Conservation (phyloP, 1,140 invertebrate genomes). For the Leptonema lineaticorne region DNA sequence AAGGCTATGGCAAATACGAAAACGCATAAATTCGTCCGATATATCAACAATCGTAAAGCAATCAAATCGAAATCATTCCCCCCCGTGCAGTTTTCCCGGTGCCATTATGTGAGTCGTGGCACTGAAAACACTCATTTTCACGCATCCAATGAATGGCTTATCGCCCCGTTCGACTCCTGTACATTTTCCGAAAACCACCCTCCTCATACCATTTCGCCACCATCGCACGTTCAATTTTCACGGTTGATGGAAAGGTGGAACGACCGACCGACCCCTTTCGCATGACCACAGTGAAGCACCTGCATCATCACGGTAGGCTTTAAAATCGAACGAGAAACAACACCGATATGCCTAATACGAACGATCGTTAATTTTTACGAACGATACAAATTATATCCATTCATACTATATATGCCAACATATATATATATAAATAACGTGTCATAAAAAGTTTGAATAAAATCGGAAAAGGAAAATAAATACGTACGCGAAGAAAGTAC, state of each 20-base stretch:
- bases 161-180: slow-evolving; percentile 18
- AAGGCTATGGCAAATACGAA: neutral
- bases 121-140: slow-evolving; percentile 33
- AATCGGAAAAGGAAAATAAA: slow-evolving; percentile 3
- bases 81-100: neutral
- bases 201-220: neutral
- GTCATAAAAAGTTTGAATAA: neutral
- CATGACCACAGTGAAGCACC: slow-evolving; percentile 24
- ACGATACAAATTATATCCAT: too few relatives aligned
- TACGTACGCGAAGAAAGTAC: slow-evolving; percentile 9
- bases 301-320: too few relatives aligned
- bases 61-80: slow-evolving; percentile 15
- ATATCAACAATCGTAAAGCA: slow-evolving; percentile 16
- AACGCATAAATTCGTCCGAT: slow-evolving; percentile 12
- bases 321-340: too few relatives aligned
- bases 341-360: slow-evolving; percentile 5
- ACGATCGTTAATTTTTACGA: slow-evolving; percentile 27
- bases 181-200: slow-evolving; percentile 4
- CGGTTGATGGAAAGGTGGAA: neutral
- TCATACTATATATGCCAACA: too few relatives aligned
- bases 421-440: too few relatives aligned
- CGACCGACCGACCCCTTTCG: too few relatives aligned
- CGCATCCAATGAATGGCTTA: slow-evolving; percentile 34
- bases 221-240: neutral
- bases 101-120: neutral